These are phyloP conservation scores for Laterallus jamaicensis DNA, from an alignment of 2,113 vertebrate genomes.

Conservation along the genomic window DNA sequence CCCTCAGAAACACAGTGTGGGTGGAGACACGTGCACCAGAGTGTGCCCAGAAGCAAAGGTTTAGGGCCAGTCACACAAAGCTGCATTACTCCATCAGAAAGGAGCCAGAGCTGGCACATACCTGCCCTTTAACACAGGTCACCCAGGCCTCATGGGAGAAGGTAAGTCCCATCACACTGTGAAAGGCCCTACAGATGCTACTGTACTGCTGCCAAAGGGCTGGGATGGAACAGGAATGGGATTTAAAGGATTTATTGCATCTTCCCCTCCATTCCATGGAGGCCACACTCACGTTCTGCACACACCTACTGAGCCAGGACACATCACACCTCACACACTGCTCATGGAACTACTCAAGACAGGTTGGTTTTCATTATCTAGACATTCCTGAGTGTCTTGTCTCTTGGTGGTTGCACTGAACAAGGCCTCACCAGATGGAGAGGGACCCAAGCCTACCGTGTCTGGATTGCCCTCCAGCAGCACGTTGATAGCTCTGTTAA, in stretches of 20 bases:
- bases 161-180: background rate
- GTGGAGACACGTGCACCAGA: no score
- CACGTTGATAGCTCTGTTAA: constrained; percentile 98
- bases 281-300: rapidly evolving
- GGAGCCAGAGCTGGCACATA: background rate
- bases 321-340: background rate
- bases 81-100: rapidly evolving
- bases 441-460: constrained; percentile 81
- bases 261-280: background rate
- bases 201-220: background rate
- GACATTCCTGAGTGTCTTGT: background rate
- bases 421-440: background rate
- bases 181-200: background rate
- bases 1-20: background rate
- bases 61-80: background rate
- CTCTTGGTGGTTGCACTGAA: background rate
- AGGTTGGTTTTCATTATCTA: background rate
- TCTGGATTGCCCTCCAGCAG: constrained; percentile 97
- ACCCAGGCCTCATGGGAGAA: background rate
- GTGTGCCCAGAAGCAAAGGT: background rate
- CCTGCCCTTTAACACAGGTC: background rate
- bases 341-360: background rate
- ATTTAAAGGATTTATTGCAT: background rate
- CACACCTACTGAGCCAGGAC: background rate
- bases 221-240: background rate